Percentiles rank a stretch among this genome's conserved stretches.
phyloP scores from a whole-genome alignment of 2,113 vertebrate species.

The Cavia aperea region DNA sequence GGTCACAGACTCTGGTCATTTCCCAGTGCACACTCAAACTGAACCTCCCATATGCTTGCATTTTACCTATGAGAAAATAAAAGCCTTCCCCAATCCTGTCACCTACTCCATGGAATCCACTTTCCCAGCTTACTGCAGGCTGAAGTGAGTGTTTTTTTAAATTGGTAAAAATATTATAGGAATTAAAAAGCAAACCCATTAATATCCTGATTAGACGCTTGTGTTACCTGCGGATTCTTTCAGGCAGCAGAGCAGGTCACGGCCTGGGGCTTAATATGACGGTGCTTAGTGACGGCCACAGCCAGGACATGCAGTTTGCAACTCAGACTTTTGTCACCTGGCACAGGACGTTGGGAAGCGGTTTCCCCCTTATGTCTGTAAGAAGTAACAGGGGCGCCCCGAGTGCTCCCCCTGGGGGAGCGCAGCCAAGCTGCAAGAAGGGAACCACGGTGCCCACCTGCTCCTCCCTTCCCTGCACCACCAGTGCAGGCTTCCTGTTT shows the following conservation, averaged over 20 bases:
- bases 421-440: not conserved
- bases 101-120: slow-evolving; percentile 37
- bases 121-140: slow-evolving; percentile 17
- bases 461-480: not conserved
- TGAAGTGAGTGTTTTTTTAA: slow-evolving; percentile 22
- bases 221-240: slow-evolving; percentile 47
- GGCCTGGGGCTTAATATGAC: slow-evolving; percentile 13
- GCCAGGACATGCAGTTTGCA: not conserved
- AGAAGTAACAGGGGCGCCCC: not conserved
- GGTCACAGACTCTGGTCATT: not conserved
- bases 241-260: slow-evolving; percentile 21
- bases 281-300: not conserved
- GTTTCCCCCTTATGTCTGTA: not conserved
- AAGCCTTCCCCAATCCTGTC: slow-evolving; percentile 38
- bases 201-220: slow-evolving; percentile 39
- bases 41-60: not conserved
- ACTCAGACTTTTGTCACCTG: not conserved
- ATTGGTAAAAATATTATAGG: slow-evolving; percentile 48
- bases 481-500: not conserved
- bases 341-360: not conserved
- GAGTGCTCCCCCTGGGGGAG: not conserved
- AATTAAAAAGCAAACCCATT: slow-evolving; percentile 56
- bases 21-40: not conserved
- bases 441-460: accelerated
- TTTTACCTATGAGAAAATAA: slow-evolving; percentile 46